These are phyloP conservation scores for Oryctolagus cuniculus DNA, from an alignment of 2,113 vertebrate genomes.

Conservation along the genomic window mOryCun1.1 NC_091434.1:98748001-98748500, in stretches of 20 bases:
- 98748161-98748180: conserved; percentile 34
- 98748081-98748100: conserved; percentile 45
- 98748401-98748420: conserved; percentile 17
- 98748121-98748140: conserved; percentile 17
- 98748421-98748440: conserved; percentile 15
- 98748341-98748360: conserved; percentile 63
- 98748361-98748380: conserved; percentile 46
- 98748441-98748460: conserved; percentile 27
- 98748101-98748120: not conserved
- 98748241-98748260: conserved; percentile 59
- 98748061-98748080: conserved; percentile 21
- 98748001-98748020: conserved; percentile 64
- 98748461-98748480: conserved; percentile 58
- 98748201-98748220: conserved; percentile 19
- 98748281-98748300: conserved; percentile 61
- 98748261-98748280: conserved; percentile 53
- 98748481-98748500: conserved; percentile 62
- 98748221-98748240: conserved; percentile 45
- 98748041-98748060: conserved; percentile 19
- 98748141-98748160: not conserved
- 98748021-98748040: conserved; percentile 35
- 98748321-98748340: conserved; percentile 25
- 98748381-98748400: conserved; percentile 32
- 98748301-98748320: conserved; percentile 21
- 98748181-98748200: conserved; percentile 31